phyloP scores from a whole-genome alignment of 2,888 invertebrate species.

The Trypoxylon attenuatum region DNA sequence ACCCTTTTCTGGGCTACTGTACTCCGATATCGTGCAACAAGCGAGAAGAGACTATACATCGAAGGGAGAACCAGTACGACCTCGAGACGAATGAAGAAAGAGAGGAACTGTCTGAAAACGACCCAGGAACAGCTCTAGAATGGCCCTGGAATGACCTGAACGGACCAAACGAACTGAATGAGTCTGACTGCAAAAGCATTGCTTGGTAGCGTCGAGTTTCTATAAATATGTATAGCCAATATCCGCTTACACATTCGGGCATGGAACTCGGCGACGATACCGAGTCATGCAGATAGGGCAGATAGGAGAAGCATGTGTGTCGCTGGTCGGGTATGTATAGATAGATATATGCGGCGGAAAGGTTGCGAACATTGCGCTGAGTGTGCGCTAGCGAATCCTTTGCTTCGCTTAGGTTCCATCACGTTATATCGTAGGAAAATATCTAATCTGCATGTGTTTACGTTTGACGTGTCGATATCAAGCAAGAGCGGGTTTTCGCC shows the following conservation, averaged over 20 bases:
- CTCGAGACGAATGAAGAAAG: neutral
- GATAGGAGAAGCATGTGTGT: constrained; percentile 21
- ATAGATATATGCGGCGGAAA: constrained; percentile 23
- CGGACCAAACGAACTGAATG: constrained; percentile 46
- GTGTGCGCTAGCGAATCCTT: constrained; percentile 53
- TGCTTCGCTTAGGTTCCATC: constrained; percentile 38
- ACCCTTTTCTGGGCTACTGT: too few species aligned
- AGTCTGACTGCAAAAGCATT: constrained; percentile 22
- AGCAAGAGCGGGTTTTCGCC: constrained; percentile 30
- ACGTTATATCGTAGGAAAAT: constrained; percentile 61
- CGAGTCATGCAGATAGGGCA: constrained; percentile 58
- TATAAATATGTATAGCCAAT: constrained; percentile 70
- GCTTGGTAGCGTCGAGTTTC: constrained; percentile 39
- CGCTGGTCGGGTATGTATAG: constrained; percentile 25
- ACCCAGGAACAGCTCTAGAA: too few species aligned
- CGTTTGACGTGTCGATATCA: constrained; percentile 62
- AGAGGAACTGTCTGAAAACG: neutral
- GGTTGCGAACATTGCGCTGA: constrained; percentile 10
- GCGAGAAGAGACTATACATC: neutral
- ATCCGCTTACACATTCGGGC: constrained; percentile 64
- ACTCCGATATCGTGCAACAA: too few species aligned
- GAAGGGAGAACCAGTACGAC: neutral
- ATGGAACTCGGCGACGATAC: constrained; percentile 59
- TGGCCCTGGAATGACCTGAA: too few species aligned
- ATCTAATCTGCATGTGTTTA: constrained; percentile 69